Conservation (phyloP, 92 coral and sea anemone genomes). For the Zoanthus solanderi region DNA sequence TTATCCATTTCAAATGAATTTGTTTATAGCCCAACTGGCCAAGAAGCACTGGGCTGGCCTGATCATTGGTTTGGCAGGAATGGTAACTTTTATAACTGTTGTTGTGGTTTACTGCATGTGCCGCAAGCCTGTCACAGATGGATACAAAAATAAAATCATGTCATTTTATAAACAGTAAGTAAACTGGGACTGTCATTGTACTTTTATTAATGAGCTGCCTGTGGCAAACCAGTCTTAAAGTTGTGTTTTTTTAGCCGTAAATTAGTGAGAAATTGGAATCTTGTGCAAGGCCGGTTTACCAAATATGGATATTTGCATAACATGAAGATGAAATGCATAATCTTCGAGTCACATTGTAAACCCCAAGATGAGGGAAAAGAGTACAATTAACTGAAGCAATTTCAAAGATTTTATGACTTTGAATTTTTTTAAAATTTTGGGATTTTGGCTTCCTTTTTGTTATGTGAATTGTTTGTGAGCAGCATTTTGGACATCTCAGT, state of each 20-base stretch:
- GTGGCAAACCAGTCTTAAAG: not conserved
- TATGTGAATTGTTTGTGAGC: too few species aligned
- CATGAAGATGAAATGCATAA: too few species aligned
- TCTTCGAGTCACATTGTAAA: too few species aligned
- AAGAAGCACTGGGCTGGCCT: slow-evolving; percentile 77
- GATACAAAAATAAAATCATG: slow-evolving; percentile 67
- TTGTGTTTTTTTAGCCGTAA: not conserved
- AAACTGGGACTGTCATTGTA: not conserved
- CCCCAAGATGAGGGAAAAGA: too few species aligned
- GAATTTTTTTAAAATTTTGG: too few species aligned
- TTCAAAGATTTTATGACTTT: too few species aligned
- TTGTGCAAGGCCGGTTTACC: too few species aligned
- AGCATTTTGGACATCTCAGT: too few species aligned
- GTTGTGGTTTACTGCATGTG: slow-evolving; percentile 66
- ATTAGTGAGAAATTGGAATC: too few species aligned
- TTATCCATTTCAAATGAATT: not conserved
- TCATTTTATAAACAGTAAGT: slow-evolving; percentile 84
- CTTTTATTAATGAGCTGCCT: not conserved
- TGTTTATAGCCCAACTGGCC: slow-evolving; percentile 47
- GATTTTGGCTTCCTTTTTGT: too few species aligned
- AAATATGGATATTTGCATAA: not conserved
- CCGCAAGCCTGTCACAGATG: slow-evolving; percentile 49
- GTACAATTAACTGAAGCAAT: too few species aligned
- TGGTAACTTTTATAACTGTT: slow-evolving; percentile 65
- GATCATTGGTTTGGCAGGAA: slow-evolving; percentile 66